Evolutionary conservation across 2,888 invertebrate genomes (phyloP).

Genomic region (Blera fallax): DNA sequence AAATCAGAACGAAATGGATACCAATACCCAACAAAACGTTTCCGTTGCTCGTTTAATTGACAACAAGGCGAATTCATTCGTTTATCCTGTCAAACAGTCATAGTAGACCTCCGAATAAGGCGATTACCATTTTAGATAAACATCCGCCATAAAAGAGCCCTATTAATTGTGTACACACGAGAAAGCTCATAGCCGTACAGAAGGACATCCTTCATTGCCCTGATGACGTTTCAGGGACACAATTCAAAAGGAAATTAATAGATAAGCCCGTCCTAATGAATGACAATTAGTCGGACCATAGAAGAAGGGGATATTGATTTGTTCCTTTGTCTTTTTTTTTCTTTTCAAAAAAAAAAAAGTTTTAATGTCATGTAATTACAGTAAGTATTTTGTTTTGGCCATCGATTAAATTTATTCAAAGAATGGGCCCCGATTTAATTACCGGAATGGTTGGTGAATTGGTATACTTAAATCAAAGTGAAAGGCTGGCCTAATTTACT

Average conservation of each 20-base stretch:
- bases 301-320: slow-evolving; percentile 14
- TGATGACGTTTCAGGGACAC: slow-evolving; percentile 21
- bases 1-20: slow-evolving; percentile 27
- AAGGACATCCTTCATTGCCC: slow-evolving; percentile 26
- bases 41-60: slow-evolving; percentile 38
- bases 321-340: not conserved
- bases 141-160: slow-evolving; percentile 30
- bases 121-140: slow-evolving; percentile 56
- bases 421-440: slow-evolving; percentile 38
- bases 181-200: not conserved
- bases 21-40: slow-evolving; percentile 2
- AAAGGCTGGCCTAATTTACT: slow-evolving; percentile 30
- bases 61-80: slow-evolving; percentile 25
- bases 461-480: slow-evolving; percentile 30
- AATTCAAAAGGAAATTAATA: slow-evolving; percentile 28
- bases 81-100: slow-evolving; percentile 2
- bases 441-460: slow-evolving; percentile 26
- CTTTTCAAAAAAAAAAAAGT: not conserved
- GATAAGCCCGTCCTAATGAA: slow-evolving; percentile 46
- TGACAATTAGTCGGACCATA: slow-evolving; percentile 13
- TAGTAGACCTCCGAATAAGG: slow-evolving; percentile 2
- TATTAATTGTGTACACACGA: slow-evolving; percentile 31
- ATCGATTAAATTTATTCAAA: slow-evolving; percentile 38
- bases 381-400: slow-evolving; percentile 15
- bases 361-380: slow-evolving; percentile 42